Evolutionary conservation across 2,888 invertebrate genomes (phyloP).

Genomic region (Watsonalla cultraria): DNA sequence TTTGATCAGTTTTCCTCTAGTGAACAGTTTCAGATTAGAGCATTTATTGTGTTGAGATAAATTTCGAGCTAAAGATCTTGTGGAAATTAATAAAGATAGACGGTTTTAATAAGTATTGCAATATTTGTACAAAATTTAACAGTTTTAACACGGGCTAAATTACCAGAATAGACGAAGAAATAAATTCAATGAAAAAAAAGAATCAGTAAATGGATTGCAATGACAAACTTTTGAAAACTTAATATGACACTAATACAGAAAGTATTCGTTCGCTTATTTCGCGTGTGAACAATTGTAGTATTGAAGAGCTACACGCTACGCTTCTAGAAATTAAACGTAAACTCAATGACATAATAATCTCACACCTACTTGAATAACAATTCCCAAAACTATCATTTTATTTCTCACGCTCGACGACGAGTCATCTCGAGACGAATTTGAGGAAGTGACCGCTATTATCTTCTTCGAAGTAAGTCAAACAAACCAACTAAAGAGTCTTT

Average conservation of each 20-base stretch:
- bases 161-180: too few relatives aligned
- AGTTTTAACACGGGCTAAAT: too few relatives aligned
- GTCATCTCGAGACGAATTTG: constrained; percentile 67
- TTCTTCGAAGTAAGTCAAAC: constrained; percentile 63
- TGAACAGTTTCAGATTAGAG: constrained; percentile 12
- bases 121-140: too few relatives aligned
- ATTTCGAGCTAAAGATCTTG: neutral
- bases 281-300: neutral
- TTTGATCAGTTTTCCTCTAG: constrained; percentile 12
- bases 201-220: too few relatives aligned
- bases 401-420: constrained; percentile 63
- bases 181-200: too few relatives aligned
- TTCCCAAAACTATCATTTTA: constrained; percentile 45
- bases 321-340: neutral
- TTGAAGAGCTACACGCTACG: neutral
- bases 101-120: too few relatives aligned
- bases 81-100: too few relatives aligned
- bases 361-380: constrained; percentile 23
- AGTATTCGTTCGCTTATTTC: too few relatives aligned
- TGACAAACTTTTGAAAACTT: too few relatives aligned
- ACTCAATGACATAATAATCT: constrained; percentile 18
- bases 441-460: constrained; percentile 68
- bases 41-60: neutral
- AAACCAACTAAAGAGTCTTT: constrained; percentile 37
- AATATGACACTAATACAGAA: too few relatives aligned